Conservation (phyloP, 1,140 invertebrate genomes). For the Drosophila ogumai region DNA sequence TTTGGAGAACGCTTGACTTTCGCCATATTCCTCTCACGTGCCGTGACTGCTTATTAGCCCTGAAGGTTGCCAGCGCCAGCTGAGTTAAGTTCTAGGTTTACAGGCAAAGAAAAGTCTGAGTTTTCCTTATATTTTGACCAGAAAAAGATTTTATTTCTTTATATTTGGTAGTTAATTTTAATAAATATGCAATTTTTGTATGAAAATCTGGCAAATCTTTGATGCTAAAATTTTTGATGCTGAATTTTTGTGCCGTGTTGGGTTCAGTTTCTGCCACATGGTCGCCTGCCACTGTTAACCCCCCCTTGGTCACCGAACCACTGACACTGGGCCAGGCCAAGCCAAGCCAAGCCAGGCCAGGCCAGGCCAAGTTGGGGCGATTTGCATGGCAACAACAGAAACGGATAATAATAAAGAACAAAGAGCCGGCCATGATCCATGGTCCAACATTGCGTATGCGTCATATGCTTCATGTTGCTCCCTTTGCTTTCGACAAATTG, state of each 20-base stretch:
- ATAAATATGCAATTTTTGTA: no score
- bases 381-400: conserved; percentile 50
- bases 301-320: conserved; percentile 11
- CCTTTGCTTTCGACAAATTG: conserved; percentile 42
- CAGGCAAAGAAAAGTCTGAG: neutral
- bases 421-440: conserved; percentile 49
- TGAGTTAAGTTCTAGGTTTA: conserved; percentile 24
- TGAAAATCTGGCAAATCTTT: no score
- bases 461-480: conserved; percentile 52
- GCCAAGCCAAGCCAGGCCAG: neutral
- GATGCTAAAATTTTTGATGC: no score
- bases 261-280: conserved; percentile 22
- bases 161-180: no score
- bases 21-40: conserved; percentile 52
- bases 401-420: conserved; percentile 5
- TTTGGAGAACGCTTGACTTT: conserved; percentile 33
- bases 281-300: conserved; percentile 10
- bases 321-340: conserved; percentile 27
- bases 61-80: conserved; percentile 59
- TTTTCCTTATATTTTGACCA: neutral
- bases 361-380: conserved; percentile 1
- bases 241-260: conserved; percentile 1
- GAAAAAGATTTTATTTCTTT: no score
- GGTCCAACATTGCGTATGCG: conserved; percentile 62
- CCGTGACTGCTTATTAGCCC: conserved; percentile 80